Percentiles rank a stretch among this genome's conserved stretches.
Conservation (phyloP, 1,140 invertebrate genomes). For the Sweltsa coloradensis region DNA sequence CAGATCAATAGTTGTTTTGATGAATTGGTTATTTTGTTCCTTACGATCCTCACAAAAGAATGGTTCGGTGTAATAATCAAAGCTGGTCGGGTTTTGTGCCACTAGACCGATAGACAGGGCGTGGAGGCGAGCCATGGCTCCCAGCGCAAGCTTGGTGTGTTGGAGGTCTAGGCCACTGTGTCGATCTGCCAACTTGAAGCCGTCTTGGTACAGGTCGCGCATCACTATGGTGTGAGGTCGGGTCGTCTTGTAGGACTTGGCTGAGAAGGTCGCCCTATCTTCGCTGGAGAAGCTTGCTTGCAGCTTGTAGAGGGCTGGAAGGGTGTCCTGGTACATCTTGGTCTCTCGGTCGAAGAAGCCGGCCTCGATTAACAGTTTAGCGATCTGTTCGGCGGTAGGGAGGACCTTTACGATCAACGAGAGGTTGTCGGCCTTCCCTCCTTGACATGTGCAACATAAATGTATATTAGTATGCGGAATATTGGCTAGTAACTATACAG, state of each 20-base stretch:
- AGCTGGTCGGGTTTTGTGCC: not conserved
- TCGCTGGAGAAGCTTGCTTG: too few relatives aligned
- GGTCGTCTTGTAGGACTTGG: conserved; percentile 5
- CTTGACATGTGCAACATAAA: too few relatives aligned
- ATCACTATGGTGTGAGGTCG: conserved; percentile 34
- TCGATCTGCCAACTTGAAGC: conserved; percentile 54
- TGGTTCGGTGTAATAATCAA: not conserved
- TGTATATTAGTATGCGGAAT: too few relatives aligned
- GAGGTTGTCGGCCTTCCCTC: not conserved
- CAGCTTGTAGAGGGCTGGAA: conserved; percentile 21
- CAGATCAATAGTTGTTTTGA: not conserved
- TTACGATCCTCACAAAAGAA: not conserved
- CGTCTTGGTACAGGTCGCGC: conserved; percentile 40
- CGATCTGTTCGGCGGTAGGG: not conserved
- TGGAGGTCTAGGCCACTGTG: conserved; percentile 44
- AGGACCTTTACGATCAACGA: not conserved
- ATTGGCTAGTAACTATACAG: too few relatives aligned
- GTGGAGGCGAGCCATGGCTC: conserved; percentile 47
- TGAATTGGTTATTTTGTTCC: not conserved
- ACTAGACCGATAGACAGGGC: conserved; percentile 46
- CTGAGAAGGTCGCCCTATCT: conserved; percentile 23
- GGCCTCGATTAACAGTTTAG: not conserved
- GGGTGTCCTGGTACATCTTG: not conserved
- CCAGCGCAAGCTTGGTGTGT: conserved; percentile 28
- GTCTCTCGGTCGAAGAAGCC: not conserved